Conservation (phyloP, 2,888 invertebrate species). For the Arrhopalites spinosus region DNA sequence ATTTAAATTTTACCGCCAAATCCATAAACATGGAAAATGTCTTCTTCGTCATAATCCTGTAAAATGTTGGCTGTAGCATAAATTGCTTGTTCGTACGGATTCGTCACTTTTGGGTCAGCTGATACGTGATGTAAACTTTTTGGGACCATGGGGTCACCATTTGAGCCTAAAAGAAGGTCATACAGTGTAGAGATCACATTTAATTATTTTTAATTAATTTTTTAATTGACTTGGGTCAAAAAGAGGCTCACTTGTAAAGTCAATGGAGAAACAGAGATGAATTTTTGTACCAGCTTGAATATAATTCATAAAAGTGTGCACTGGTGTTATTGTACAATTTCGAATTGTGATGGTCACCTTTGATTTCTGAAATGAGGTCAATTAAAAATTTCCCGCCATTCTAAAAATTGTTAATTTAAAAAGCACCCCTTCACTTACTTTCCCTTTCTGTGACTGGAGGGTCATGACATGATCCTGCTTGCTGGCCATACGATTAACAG, state of each 20-base stretch:
- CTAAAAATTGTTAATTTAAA: too few species aligned
- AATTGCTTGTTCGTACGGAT: conserved; percentile 62
- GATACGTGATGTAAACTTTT: conserved; percentile 52
- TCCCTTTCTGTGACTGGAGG: not conserved
- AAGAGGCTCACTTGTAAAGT: conserved; percentile 60
- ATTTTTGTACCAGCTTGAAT: conserved; percentile 64
- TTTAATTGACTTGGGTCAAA: too few species aligned
- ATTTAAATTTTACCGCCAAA: conserved; percentile 55
- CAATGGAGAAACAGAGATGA: conserved; percentile 61
- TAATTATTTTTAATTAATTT: too few species aligned
- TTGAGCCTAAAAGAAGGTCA: too few species aligned
- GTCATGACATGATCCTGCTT: conserved; percentile 40
- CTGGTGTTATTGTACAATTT: conserved; percentile 51
- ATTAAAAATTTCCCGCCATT: too few species aligned
- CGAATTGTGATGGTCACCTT: conserved; percentile 42
- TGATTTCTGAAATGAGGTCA: too few species aligned
- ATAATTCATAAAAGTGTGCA: conserved; percentile 65
- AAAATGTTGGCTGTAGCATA: conserved; percentile 60
- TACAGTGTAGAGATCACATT: too few species aligned
- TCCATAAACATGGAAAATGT: conserved; percentile 62
- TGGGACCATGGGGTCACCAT: conserved; percentile 53
- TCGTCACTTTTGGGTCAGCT: conserved; percentile 50
- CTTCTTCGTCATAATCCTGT: conserved; percentile 63
- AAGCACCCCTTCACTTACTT: not conserved
- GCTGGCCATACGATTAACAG: conserved; percentile 59